A percentile compares a stretch with the other conserved stretches of the same genome.
phyloP scores from a whole-genome alignment of 2,888 invertebrate species.

The Aporophyla lueneburgensis region DNA sequence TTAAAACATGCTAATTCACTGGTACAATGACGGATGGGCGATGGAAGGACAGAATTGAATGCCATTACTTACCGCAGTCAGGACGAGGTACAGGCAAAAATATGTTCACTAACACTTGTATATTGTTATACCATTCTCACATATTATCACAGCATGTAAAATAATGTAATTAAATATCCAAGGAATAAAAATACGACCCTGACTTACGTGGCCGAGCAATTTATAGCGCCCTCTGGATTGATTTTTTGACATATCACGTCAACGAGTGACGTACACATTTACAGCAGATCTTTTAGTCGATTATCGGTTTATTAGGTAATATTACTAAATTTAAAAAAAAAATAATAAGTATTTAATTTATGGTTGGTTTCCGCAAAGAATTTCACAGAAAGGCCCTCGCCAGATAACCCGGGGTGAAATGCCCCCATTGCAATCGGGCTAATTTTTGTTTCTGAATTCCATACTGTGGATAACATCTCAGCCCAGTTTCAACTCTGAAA shows the following conservation, averaged over 20 bases:
- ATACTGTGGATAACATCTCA: too few relatives aligned
- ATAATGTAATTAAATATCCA: constrained; percentile 82
- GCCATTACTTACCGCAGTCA: constrained; percentile 79
- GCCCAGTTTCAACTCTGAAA: too few relatives aligned
- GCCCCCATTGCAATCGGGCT: too few relatives aligned
- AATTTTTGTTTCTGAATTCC: too few relatives aligned
- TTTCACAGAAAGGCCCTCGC: too few relatives aligned
- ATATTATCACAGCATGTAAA: constrained; percentile 81
- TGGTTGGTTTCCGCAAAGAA: neutral
- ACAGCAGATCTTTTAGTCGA: constrained; percentile 32
- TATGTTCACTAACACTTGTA: constrained; percentile 78
- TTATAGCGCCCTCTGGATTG: constrained; percentile 88
- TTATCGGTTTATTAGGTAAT: neutral
- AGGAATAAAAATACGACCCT: constrained; percentile 88
- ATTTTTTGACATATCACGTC: constrained; percentile 85
- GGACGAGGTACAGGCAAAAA: constrained; percentile 77
- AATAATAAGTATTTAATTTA: neutral
- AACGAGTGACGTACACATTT: constrained; percentile 62
- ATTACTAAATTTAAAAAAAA: neutral
- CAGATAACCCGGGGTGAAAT: too few relatives aligned
- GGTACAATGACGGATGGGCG: constrained; percentile 83
- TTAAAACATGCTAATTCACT: constrained; percentile 88
- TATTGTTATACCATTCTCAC: constrained; percentile 85
- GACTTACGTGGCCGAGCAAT: constrained; percentile 90
- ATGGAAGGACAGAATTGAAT: constrained; percentile 67